Base-by-base conservation (phyloP, 2,113 vertebrate genomes). In the Istiophorus platypterus region DNA sequence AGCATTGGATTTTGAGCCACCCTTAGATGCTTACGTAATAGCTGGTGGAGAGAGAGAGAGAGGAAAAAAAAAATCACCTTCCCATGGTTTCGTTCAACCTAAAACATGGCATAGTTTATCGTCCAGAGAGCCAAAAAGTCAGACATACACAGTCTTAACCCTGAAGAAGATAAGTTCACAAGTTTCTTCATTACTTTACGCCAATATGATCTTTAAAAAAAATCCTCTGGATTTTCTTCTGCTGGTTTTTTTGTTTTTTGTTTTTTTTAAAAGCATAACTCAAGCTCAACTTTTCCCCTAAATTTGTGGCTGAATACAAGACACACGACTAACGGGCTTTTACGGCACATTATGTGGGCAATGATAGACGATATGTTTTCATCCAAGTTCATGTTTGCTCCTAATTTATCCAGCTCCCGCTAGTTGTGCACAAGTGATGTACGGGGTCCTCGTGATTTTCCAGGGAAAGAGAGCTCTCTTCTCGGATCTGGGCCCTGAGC, bases 401-500 rank as follows among this genome's bases (percentile, higher is more conserved):
- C 54, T 77, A 61, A 86, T 86, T 83, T 29, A 86, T 82, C 72
- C 27, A 64, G 58, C 72, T 69, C 51, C 56, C 62, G 67, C 57
- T 20, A 11, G 42, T 71, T 63, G 78, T 65, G 51, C 11, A 39
- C 24, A 78, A 84, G 76, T 45, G 72, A 78, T 77, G 73, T 74
- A 26, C 76, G 29, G 18, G 57, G 54, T 61, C 56, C 52, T 76
- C 29, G 5, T n/a, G 62, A 6, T 80, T 83, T 86, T 90, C 69
- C 79, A 73, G 66, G 72, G 69, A 81, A 85, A 80, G 64, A 17
- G 24, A 49, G 26, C 22, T 49, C 47, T 41, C 79, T 85, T 84
- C 75, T 75, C 56, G 67, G 81, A 92, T 82, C 58, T 79, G 61
- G 83, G 88, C 76, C 85, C 54, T 73, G 68, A 76, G 84, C 81